Base-by-base conservation (phyloP, 2,888 invertebrate genomes). In the Dryobota labecula region DNA sequence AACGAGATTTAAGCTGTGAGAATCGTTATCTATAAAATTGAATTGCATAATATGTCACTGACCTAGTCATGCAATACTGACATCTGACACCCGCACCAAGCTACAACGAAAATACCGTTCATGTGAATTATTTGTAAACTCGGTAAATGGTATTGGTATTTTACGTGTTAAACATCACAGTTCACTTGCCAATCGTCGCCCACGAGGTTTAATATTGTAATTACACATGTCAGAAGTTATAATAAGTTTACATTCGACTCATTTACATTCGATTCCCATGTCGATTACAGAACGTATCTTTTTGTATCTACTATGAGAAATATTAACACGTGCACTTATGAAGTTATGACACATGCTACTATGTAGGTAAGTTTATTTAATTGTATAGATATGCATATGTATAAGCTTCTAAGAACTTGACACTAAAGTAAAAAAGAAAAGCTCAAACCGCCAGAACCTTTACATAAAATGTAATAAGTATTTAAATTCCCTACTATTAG, bases 221-320 rank as follows among this genome's bases (percentile, higher is more conserved):
- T 69, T 64, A 64, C 33, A 67, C 65, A 73, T 66, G 43, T 66
- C 68, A 72, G 71, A 63, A 51, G 53, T 72, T 82, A 67, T 69
- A 69, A 80, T 66, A 67, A 82, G 51, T 77, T 82, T 82, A 61
- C 54, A 65, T 65, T 80, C 43, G 49, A 71, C 30, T 66, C 65
- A 65, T 75, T 69, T 54, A 20, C 56, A 79, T 81, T 81, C 67
- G 64, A 82, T 73, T 77, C 73, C 69, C 66, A 73, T 56, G 65
- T 33, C 49, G 71, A 69, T 74, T 73, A 66, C 66, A 24, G 61
- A 33, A 27, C 15, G 58, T 36, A 63, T 81, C 70, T 56, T 43
- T 47, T 54, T 70, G 61, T 45, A 47, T 47, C 11, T 41, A 18
- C n/a, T 38, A 38, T 41, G 41, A 47, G 54, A 64, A 60, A 51